Evolutionary conservation across 2,113 vertebrate genomes (phyloP).

Genomic region (Oryzias curvinotus): DNA sequence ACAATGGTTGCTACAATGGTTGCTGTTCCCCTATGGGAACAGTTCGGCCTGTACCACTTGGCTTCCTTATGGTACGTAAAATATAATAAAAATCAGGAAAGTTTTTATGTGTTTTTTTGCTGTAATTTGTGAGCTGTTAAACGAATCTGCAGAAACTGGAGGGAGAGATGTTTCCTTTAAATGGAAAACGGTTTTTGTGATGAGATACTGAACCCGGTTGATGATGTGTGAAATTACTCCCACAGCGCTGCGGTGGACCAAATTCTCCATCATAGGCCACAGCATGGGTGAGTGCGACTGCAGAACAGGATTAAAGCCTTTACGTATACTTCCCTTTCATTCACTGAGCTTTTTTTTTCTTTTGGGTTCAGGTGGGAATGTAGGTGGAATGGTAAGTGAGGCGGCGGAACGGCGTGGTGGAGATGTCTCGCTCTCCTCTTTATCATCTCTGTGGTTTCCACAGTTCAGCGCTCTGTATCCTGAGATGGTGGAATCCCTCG

Average conservation of each 20-base stretch:
- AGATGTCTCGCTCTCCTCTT: neutral
- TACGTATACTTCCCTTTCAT: neutral
- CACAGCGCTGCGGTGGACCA: constrained; percentile 87
- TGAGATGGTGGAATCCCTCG: constrained; percentile 86
- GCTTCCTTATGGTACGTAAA: neutral
- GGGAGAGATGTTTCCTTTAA: constrained; percentile 17
- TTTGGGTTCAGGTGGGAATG: constrained; percentile 78
- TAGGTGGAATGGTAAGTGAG: constrained; percentile 79
- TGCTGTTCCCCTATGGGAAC: too few species aligned
- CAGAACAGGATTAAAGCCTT: neutral
- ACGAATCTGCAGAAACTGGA: neutral
- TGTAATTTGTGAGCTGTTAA: neutral
- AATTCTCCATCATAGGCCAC: constrained; percentile 87
- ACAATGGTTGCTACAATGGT: too few species aligned
- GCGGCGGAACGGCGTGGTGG: neutral
- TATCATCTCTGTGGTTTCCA: constrained; percentile 1
- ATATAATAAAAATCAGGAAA: neutral
- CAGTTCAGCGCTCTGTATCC: constrained; percentile 88
- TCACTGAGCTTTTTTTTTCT: neutral
- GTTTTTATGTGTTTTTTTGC: neutral
- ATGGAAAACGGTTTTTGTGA: constrained; percentile 30
- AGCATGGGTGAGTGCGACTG: constrained; percentile 87
- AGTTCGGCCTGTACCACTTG: neutral
- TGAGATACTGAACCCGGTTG: constrained; percentile 44
- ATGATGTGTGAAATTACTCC: constrained; percentile 71